phyloP scores from a whole-genome alignment of 2,888 invertebrate genomes.

The Strigamia maritima region DNA sequence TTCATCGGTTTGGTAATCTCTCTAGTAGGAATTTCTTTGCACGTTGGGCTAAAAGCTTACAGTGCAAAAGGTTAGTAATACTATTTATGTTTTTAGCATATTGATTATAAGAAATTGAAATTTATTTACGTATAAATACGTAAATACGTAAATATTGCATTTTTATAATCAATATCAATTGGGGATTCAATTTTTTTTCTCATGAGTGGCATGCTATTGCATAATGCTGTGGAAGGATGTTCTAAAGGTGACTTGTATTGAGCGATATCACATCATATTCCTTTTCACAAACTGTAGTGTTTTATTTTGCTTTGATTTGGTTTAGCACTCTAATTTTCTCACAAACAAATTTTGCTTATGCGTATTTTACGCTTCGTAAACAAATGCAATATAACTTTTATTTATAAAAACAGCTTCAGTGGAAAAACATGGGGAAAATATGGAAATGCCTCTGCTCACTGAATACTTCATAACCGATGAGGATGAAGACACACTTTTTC shows the following conservation, averaged over 20 bases:
- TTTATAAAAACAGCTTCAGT: not conserved
- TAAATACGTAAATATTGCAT: not conserved
- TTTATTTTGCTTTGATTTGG: not conserved
- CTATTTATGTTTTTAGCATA: not conserved
- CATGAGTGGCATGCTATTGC: not conserved
- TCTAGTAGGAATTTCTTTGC: slow-evolving; percentile 79
- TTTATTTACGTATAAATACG: not conserved
- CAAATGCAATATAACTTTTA: not conserved
- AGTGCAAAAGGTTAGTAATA: not conserved
- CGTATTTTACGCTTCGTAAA: not conserved
- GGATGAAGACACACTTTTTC: not conserved
- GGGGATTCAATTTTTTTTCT: not conserved
- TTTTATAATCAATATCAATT: not conserved
- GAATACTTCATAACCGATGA: not conserved
- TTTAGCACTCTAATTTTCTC: not conserved
- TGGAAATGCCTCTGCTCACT: not conserved
- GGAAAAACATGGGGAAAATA: not conserved
- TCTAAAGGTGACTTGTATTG: not conserved
- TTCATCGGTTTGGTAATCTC: slow-evolving; percentile 80
- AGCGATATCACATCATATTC: not conserved
- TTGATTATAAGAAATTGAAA: not conserved
- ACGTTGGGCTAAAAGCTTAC: slow-evolving; percentile 61
- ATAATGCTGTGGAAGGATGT: not conserved
- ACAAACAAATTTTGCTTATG: not conserved
- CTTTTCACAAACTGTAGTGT: not conserved